These are phyloP conservation scores for Nasonia vitripennis DNA, from an alignment of 1,140 invertebrate species.

Conservation along the genomic window DNA sequence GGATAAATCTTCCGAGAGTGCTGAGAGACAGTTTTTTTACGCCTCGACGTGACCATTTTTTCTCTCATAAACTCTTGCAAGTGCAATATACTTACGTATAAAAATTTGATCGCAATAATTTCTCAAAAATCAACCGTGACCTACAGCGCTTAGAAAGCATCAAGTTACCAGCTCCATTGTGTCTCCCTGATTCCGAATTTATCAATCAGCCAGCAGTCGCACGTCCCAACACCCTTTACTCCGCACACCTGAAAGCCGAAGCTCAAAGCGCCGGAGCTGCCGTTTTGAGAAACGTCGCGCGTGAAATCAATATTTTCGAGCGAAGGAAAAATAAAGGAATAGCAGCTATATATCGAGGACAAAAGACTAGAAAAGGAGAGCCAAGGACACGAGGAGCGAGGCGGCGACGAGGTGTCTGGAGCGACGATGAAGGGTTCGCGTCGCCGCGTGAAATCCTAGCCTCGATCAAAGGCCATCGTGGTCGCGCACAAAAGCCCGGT, in stretches of 20 bases:
- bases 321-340: background rate
- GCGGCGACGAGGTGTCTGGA: background rate
- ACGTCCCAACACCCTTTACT: background rate
- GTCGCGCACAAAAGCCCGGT: slow-evolving; percentile 4
- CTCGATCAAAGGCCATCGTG: slow-evolving; percentile 31
- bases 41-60: too few species aligned
- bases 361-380: background rate
- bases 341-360: background rate
- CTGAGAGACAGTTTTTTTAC: slow-evolving; percentile 18
- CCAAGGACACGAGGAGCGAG: background rate
- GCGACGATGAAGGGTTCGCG: too few species aligned
- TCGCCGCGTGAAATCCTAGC: slow-evolving; percentile 34
- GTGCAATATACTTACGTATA: background rate
- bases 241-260: background rate
- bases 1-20: slow-evolving; percentile 15
- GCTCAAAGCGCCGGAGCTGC: slow-evolving; percentile 4
- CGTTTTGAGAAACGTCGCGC: background rate
- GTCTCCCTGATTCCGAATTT: background rate
- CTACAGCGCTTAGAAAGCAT: background rate
- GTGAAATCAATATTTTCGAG: slow-evolving; percentile 50
- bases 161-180: background rate
- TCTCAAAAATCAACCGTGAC: too few species aligned
- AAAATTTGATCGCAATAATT: background rate
- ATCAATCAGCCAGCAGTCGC: background rate
- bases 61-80: too few species aligned